Base-by-base conservation (phyloP, 2,888 invertebrate species). In the Gryllus longicercus region DNA sequence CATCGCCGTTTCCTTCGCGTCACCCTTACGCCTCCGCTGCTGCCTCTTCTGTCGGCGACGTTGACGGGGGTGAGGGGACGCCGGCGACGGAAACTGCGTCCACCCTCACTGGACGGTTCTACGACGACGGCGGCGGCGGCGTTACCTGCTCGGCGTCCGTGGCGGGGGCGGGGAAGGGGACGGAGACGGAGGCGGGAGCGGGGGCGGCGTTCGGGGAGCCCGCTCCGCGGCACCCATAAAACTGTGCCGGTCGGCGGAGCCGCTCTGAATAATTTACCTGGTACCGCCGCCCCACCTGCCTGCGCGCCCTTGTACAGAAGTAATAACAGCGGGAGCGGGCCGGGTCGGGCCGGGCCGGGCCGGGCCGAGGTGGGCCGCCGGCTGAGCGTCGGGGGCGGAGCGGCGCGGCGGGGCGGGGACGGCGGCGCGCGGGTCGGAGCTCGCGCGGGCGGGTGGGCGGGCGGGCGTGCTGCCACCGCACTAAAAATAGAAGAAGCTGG, bases 191-290 rank as follows among this genome's bases (percentile, higher is more conserved):
- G 38, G 63, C 63, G 63, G 14, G 14, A 18, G 63, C 16, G 63
- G n/a, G n/a, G 63, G 16, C 38, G 38, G 63, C 63, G 63, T 63
- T 63, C n/a, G 63, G 63, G 63, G n/a, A 63, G 63, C 63, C 38
- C 63, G 63, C 63, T 11, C 63, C n/a, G 63, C 63, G 14, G 16
- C 63, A n/a, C 63, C 63, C n/a, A 63, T 63, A 63, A 63, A 63
- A 63, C 63, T 63, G n/a, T n/a, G 63, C 63, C 63, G n/a, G 63
- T 8, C 63, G 63, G 63, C 63, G 14, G 63, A 14, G 63, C 16
- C 63, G n/a, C 63, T n/a, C 63, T 63, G 63, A 63, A 63, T 63
- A 63, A 63, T 63, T 63, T 63, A 63, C 63, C 63, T 63, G 63
- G 63, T 63, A n/a, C n/a, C 16, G 16, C 63, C 16, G 14, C 63